Conservation (phyloP, 2,113 vertebrate species). For the Sphaerodactylus townsendi region DNA sequence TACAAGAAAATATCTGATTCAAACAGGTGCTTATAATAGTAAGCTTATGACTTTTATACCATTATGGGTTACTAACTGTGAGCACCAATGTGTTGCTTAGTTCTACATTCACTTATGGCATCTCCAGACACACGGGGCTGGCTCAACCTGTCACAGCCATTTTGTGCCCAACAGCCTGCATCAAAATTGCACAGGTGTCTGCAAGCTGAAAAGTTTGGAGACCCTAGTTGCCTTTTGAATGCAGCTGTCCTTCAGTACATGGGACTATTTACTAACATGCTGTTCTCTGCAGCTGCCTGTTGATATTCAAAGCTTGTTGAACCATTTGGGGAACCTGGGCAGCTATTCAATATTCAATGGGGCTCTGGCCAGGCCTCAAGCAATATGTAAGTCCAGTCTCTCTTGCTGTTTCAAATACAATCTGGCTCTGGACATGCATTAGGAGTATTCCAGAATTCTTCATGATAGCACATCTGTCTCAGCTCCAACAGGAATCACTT, state of each 20-base stretch:
- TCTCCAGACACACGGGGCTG: too few relatives aligned
- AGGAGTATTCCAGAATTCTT: background rate
- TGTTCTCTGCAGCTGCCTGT: background rate
- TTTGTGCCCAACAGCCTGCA: too few relatives aligned
- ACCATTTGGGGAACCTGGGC: background rate
- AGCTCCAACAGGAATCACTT: background rate
- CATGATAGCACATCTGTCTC: background rate
- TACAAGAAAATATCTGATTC: background rate
- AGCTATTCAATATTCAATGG: background rate
- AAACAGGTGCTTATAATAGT: background rate
- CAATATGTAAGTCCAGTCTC: background rate
- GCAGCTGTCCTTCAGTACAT: background rate
- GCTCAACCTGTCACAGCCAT: too few relatives aligned
- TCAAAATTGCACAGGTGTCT: too few relatives aligned
- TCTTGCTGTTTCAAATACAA: background rate
- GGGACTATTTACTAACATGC: background rate
- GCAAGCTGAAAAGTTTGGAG: too few relatives aligned
- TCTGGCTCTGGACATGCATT: background rate
- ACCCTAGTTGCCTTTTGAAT: background rate
- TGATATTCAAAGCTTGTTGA: background rate
- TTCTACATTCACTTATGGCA: background rate
- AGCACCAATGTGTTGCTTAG: background rate
- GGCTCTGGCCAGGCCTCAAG: background rate
- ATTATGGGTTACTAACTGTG: background rate
- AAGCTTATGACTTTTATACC: background rate